phyloP scores from a whole-genome alignment of 2,888 invertebrate species.

The Trichogramma dendrolimi region DNA sequence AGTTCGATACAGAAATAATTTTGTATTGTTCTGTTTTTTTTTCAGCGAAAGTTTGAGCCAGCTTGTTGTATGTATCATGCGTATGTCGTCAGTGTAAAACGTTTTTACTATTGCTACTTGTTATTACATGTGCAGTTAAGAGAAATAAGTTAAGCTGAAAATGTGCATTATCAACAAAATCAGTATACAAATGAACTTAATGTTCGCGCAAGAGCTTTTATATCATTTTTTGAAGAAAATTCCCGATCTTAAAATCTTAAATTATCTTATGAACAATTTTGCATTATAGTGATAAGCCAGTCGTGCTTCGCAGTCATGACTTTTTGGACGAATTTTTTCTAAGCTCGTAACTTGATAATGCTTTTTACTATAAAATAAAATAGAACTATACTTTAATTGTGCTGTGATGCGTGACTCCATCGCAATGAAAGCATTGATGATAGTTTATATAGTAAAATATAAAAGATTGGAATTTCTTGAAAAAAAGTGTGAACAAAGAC shows the following conservation, averaged over 20 bases:
- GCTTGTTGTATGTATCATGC: conserved; percentile 28
- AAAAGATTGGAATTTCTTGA: too few species aligned
- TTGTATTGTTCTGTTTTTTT: conserved; percentile 16
- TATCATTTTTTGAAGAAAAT: conserved; percentile 8
- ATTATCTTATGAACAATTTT: too few species aligned
- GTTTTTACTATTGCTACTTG: conserved; percentile 29
- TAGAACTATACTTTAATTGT: not conserved
- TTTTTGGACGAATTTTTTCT: conserved; percentile 4
- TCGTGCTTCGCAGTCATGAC: conserved; percentile 1
- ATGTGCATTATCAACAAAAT: conserved; percentile 23
- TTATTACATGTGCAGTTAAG: conserved; percentile 24
- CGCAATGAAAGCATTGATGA: too few species aligned
- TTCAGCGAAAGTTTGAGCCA: conserved; percentile 25
- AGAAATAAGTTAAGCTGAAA: conserved; percentile 26
- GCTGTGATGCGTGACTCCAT: too few species aligned
- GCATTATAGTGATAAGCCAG: too few species aligned
- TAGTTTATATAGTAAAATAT: too few species aligned
- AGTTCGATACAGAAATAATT: conserved; percentile 8
- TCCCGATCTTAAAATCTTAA: conserved; percentile 20
- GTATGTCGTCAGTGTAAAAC: conserved; percentile 29
- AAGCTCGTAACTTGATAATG: conserved; percentile 6
- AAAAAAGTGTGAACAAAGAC: conserved; percentile 17
- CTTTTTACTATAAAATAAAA: conserved; percentile 7
- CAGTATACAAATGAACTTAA: conserved; percentile 12
- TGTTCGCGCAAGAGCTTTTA: conserved; percentile 23